A percentile compares a stretch with the other conserved stretches of the same genome.
Evolutionary conservation across 2,888 invertebrate genomes (phyloP).

Genomic region (Eupithecia subfuscata): DNA sequence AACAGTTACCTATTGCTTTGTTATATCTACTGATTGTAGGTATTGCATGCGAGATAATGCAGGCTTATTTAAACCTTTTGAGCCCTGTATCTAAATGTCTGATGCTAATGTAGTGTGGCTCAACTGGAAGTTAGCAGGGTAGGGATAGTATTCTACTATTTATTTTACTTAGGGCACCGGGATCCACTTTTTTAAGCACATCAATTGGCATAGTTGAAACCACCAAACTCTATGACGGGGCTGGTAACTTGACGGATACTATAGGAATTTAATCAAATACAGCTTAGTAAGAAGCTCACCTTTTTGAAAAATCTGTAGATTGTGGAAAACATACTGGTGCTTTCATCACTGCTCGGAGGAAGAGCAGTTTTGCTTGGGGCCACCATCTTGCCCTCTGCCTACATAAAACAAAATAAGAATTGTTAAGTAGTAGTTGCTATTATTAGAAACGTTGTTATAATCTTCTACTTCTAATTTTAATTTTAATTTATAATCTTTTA

Average conservation of each 20-base stretch:
- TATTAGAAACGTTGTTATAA: not conserved
- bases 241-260: too few relatives aligned
- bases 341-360: conserved; percentile 75
- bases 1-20: not conserved
- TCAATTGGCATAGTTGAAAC: too few relatives aligned
- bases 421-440: not conserved
- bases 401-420: conserved; percentile 24
- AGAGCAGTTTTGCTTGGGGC: conserved; percentile 72
- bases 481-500: too few relatives aligned
- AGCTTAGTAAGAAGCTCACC: conserved; percentile 59
- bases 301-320: conserved; percentile 87
- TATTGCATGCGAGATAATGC: not conserved
- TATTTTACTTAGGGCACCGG: too few relatives aligned
- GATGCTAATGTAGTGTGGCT: not conserved
- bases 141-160: not conserved
- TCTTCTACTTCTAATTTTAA: too few relatives aligned
- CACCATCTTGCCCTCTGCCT: conserved; percentile 75
- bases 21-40: not conserved
- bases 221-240: too few relatives aligned
- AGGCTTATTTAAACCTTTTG: not conserved
- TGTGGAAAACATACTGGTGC: conserved; percentile 82
- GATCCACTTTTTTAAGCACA: too few relatives aligned
- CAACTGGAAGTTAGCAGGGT: not conserved
- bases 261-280: not conserved
- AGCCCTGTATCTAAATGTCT: not conserved